Evolutionary conservation across 2,113 vertebrate species (phyloP).

Genomic region (Megaceryle maxima): DNA sequence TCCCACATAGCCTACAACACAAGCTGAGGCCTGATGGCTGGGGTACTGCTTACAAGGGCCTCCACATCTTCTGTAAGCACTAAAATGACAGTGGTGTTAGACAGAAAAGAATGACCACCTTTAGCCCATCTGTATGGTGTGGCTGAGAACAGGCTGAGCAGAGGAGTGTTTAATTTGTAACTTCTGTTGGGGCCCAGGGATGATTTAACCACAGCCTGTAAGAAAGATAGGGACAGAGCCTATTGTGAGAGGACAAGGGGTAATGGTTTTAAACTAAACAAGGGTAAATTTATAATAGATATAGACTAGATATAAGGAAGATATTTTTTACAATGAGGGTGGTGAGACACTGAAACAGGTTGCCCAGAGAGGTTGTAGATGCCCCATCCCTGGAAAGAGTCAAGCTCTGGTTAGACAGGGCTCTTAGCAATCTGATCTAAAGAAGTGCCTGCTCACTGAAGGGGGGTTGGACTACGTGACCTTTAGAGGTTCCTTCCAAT

Average conservation of each 20-base stretch:
- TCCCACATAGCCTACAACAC: background rate
- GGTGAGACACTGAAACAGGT: too few species aligned
- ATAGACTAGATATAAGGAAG: too few species aligned
- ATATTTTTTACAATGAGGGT: too few species aligned
- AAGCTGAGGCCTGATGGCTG: background rate
- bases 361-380: too few species aligned
- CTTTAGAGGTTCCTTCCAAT: background rate
- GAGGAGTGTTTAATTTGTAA: background rate
- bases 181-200: background rate
- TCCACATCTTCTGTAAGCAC: background rate
- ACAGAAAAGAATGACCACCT: background rate
- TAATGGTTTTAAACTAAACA: too few species aligned
- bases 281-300: too few species aligned
- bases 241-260: too few species aligned
- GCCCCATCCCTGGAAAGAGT: too few species aligned
- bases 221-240: too few species aligned
- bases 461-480: background rate
- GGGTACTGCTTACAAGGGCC: background rate
- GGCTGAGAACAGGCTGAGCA: background rate
- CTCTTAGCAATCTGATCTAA: too few species aligned
- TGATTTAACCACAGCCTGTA: background rate
- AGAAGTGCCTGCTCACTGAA: background rate
- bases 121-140: background rate
- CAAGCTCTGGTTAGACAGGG: too few species aligned
- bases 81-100: background rate